phyloP scores from a whole-genome alignment of 2,888 invertebrate species.

The Xanthostigma xanthostigma region DNA sequence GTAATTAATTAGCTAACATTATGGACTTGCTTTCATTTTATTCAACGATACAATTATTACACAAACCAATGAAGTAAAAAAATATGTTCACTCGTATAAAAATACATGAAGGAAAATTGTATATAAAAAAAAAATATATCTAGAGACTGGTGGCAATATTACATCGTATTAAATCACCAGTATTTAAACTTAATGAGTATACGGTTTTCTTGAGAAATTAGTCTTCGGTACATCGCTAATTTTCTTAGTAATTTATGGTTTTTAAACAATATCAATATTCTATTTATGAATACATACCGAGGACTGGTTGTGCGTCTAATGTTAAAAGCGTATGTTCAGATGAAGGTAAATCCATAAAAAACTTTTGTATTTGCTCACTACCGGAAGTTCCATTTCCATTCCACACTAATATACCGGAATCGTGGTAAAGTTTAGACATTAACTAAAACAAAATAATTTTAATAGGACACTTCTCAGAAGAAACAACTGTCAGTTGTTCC shows the following conservation, averaged over 20 bases:
- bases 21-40: too few species aligned
- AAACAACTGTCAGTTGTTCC: too few species aligned
- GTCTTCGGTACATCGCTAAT: neutral
- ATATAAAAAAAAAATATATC: too few species aligned
- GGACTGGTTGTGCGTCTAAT: slow-evolving; percentile 76
- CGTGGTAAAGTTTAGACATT: slow-evolving; percentile 68
- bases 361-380: slow-evolving; percentile 70
- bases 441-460: slow-evolving; percentile 31
- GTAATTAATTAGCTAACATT: too few species aligned
- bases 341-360: slow-evolving; percentile 67
- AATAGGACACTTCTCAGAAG: too few species aligned
- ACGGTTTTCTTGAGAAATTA: neutral
- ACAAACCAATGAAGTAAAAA: too few species aligned
- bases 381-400: slow-evolving; percentile 80
- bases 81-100: too few species aligned
- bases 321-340: slow-evolving; percentile 64
- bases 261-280: neutral
- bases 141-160: too few species aligned
- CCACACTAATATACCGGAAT: slow-evolving; percentile 76
- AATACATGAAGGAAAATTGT: too few species aligned
- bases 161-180: too few species aligned
- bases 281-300: slow-evolving; percentile 27
- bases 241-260: neutral
- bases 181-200: too few species aligned
- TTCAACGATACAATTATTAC: too few species aligned